These are phyloP conservation scores for Fissipunctia ypsillon DNA, from an alignment of 2,888 invertebrate genomes.

Conservation along the genomic window DNA sequence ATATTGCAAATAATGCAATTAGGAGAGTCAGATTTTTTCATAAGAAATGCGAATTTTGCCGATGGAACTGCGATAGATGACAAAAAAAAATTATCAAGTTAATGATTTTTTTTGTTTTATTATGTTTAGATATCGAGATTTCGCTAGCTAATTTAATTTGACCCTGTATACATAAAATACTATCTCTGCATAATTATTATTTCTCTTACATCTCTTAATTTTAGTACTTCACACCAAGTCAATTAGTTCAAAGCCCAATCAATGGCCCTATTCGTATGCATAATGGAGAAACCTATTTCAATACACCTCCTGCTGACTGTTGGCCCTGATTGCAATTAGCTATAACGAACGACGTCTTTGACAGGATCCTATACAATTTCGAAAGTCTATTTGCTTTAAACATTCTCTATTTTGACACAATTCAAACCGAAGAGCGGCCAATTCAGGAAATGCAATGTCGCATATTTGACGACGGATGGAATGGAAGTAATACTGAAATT, in stretches of 20 bases:
- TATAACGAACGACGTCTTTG: conserved; percentile 17
- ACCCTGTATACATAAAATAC: too few species aligned
- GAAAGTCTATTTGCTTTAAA: conserved; percentile 1
- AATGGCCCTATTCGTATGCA: conserved; percentile 27
- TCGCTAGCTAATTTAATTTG: too few species aligned
- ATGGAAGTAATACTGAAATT: conserved; percentile 21
- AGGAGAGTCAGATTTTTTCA: too few species aligned
- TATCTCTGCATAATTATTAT: background rate
- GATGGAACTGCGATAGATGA: too few species aligned
- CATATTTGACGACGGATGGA: conserved; percentile 22
- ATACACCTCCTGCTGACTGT: conserved; percentile 6
- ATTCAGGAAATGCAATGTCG: conserved; percentile 34
- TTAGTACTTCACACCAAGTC: conserved; percentile 1
- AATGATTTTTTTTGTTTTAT: too few species aligned
- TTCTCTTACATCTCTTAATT: background rate
- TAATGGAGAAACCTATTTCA: conserved; percentile 16
- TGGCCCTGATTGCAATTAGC: conserved; percentile 23
- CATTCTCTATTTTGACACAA: conserved; percentile 21
- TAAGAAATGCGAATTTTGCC: too few species aligned
- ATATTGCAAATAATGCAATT: too few species aligned
- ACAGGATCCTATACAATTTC: background rate
- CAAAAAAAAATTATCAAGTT: too few species aligned
- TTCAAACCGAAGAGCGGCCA: conserved; percentile 15
- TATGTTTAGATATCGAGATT: too few species aligned
- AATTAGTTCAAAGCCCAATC: conserved; percentile 10